Base-by-base conservation (phyloP, 2,113 vertebrate genomes). In the Oryzias melastigma region DNA sequence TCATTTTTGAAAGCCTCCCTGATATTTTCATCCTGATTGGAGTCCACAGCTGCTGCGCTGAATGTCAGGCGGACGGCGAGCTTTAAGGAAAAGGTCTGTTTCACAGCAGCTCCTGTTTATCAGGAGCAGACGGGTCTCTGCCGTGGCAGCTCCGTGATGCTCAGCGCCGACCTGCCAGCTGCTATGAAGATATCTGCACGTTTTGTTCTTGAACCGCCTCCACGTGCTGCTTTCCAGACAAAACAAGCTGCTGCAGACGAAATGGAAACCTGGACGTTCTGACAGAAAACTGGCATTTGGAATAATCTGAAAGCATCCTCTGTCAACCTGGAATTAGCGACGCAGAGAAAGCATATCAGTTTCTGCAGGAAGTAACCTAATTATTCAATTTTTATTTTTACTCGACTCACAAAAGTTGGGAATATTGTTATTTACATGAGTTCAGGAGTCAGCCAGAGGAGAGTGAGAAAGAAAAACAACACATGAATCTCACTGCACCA, bases 171-270 rank as follows among this genome's bases (percentile, higher is more conserved):
- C 48, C 50, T 77, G 19, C 51, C 44, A 27, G 69, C 72, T 48
- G 43, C 17, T 58, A 75, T 73, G 62, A 68, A 83, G 70, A 73
- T 61, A 69, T 67, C 66, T 62, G 71, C 20, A 54, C 27, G 17
- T 19, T 50, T 66, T 22, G 56, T 48, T 61, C 59, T n/a, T 24
- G 56, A 58, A 35, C 10, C 10, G 8, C 35, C 35, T 35, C 35
- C 29, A 35, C 29, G 29, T 10, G 29, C 29, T 35, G 29, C 29
- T 48, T 64, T 69, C 59, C 52, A 82, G 65, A 41, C 24, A 58
- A 79, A 78, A 77, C 65, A 62, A 67, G 57, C 22, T 45, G 62
- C 43, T 52, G 14, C 17, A 22, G 51, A 53, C 45, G 12, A 66
- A 48, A 69, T 66, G 66, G 63, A 65, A 68, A 27, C 6, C 4